Evolutionary conservation across 2,888 invertebrate genomes (phyloP), one percentile per base, ranked within the genome.

Genomic region (Tetragonula carbonaria): DNA sequence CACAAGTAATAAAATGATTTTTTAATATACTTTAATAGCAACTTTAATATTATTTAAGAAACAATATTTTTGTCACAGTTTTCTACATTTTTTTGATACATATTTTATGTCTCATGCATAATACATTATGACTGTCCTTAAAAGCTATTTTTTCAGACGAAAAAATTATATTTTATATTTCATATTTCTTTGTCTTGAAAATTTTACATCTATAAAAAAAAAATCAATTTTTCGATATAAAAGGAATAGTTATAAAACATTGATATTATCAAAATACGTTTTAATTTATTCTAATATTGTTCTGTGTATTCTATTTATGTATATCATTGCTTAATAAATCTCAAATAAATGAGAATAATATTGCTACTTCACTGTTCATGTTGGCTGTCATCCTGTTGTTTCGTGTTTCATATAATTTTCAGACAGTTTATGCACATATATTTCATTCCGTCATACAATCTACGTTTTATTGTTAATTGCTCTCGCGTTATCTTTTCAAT

Each of bases 321-420:
- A 28, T 16, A 16, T 67, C 23, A 14, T 67, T 21, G 2, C 18
- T 50, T 75, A 67, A 53, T 57, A 67, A 67, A 66, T 55, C 16
- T 53, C 33, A 11, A 74, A 74, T 74, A 53, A 65, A 53, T 65
- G 38, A 18, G 53, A 45, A 28, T 55, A 23, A 67, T 21, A 65
- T 28, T 57, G 45, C 21, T 45, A 57, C 66, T 67, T 65, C 33
- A 50, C 66, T 28, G 66, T 55, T 67, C 55, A 50, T 75, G 66
- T 75, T 50, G 2, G 45, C 45, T 67, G 67, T 45, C 66, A 66
- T 18, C 38, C 57, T n/a, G 13, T 23, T 21, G 57, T 55, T 55
- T 50, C 23, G 66, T 14, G 23, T 38, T 38, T 33, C 18, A 4
- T 53, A 38, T 66, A 66, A 67, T 75, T 75, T 75, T 57, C 75